These are phyloP conservation scores for Gymnocypris eckloni DNA, from an alignment of 2,797 vertebrate genomes.

Conservation along the genomic window DNA sequence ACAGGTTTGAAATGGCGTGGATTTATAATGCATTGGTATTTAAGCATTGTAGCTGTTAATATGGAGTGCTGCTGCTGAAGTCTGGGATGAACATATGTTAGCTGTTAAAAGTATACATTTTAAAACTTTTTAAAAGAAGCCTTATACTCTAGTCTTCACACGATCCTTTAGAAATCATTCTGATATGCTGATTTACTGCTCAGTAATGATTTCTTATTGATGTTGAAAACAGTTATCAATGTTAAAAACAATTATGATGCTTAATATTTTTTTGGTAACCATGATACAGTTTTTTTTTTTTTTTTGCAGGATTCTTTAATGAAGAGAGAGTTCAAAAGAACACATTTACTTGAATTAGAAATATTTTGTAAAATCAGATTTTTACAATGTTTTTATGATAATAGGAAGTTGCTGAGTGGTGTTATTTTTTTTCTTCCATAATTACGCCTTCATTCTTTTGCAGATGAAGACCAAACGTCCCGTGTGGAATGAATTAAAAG, in stretches of 20 bases:
- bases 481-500: slow-evolving; percentile 83
- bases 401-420: background rate
- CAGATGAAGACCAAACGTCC: slow-evolving; percentile 92
- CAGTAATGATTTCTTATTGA: background rate
- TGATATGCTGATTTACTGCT: background rate
- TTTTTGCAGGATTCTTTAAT: background rate
- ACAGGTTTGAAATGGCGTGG: slow-evolving; percentile 78
- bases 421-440: background rate
- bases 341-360: background rate
- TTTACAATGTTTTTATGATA: background rate
- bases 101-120: background rate
- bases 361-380: background rate
- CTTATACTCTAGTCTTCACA: background rate
- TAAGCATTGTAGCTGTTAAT: background rate
- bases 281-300: background rate
- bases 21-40: slow-evolving; percentile 3
- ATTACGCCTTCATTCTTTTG: background rate
- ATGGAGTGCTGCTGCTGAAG: background rate
- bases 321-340: background rate
- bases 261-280: background rate
- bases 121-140: background rate
- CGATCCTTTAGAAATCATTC: background rate
- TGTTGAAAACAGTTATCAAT: background rate
- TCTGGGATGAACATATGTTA: background rate
- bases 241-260: background rate